Base-by-base conservation (phyloP, 2,113 vertebrate genomes). In the Periophthalmus modestus region DNA sequence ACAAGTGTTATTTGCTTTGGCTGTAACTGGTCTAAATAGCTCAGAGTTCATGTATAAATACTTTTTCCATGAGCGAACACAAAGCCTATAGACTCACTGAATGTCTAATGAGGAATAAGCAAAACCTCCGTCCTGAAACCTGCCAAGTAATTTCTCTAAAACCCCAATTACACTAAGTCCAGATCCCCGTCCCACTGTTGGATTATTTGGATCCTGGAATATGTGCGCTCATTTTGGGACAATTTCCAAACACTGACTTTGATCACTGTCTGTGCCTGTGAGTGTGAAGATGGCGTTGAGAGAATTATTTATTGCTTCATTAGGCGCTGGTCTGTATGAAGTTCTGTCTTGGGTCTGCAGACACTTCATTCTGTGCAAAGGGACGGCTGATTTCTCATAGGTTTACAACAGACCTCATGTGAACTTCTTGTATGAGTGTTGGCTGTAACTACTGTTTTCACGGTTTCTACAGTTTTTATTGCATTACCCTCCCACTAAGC, bases 351-450 rank as follows among this genome's bases (percentile, higher is more conserved):
- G 43, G 66, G 19, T 28, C 28, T 13, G 36, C 46, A 78, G 58
- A 34, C 15, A 54, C 54, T 55, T 69, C 13, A 62, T 43, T 68
- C 50, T 68, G 15, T 74, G 48, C 3, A 18, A 74, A 75, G 14
- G 71, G 21, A 19, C 23, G 13, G 3, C 13, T n/a, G 12, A 71
- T 63, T 66, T 68, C 19, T 11, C 39, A 11, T 7, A 34, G 46
- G 52, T 66, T 59, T 7, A 36, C 66, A 36, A 61, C 23, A 18
- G 10, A 16, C 46, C 4, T 57, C 57, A 54, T 50, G 9, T 73
- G 69, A 58, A 68, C 52, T 74, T 79, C 76, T 69, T 78, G 68
- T 33, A 69, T 55, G 33, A 59, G 66, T 70, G 50, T 78, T 86
- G 18, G 50, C 15, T 66, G 72, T 68, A 18, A 72, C 28, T 5